These are phyloP conservation scores for Pampusana beccarii DNA, from an alignment of 2,113 vertebrate genomes.

Conservation along the genomic window DNA sequence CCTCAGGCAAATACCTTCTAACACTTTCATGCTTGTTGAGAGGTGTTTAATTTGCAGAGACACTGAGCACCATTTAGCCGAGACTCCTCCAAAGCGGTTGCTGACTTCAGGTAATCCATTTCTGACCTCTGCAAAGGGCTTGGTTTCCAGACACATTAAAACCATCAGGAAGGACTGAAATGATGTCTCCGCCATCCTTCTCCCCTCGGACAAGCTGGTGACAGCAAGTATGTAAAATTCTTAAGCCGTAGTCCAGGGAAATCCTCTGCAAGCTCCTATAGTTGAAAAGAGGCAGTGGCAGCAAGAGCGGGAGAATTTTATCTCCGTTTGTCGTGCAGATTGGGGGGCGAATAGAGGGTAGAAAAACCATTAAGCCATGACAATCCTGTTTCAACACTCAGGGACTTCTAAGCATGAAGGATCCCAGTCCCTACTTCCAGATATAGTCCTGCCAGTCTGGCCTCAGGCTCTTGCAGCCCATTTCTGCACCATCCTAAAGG, in stretches of 20 bases:
- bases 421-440: neutral
- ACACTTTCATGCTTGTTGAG: neutral
- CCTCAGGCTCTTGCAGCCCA: neutral
- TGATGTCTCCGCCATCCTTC: neutral
- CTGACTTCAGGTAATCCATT: neutral
- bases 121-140: neutral
- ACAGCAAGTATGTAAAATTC: neutral
- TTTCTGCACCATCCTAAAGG: neutral
- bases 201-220: neutral
- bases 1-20: neutral
- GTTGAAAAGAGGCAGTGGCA: neutral
- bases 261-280: neutral
- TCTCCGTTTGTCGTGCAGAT: neutral
- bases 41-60: neutral
- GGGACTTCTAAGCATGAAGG: neutral
- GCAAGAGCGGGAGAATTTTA: neutral
- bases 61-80: neutral
- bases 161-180: neutral
- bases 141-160: neutral
- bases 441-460: neutral
- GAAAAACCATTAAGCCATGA: too few species aligned
- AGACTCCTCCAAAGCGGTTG: neutral
- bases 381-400: neutral
- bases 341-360: neutral
- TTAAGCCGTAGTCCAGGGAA: neutral